Conservation (phyloP, 2,888 invertebrate genomes). For the Ashinkailepas kermadecensis region DNA sequence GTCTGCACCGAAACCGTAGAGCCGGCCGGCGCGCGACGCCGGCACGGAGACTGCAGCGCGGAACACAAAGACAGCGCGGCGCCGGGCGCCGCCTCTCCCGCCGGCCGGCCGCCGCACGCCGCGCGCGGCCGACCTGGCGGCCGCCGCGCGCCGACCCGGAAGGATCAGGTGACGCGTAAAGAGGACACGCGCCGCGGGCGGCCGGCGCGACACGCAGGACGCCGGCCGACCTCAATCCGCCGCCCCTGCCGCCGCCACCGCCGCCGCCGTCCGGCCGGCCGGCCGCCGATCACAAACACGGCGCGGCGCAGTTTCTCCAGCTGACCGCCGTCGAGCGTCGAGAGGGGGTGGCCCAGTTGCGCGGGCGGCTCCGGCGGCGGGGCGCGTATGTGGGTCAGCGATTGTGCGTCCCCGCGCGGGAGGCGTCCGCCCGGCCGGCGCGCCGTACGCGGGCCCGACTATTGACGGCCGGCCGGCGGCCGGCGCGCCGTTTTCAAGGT, state of each 20-base stretch:
- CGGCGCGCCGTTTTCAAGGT: conserved; percentile 14
- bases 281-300: not conserved
- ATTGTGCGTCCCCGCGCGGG: not conserved
- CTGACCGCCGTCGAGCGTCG: not conserved
- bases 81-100: not conserved
- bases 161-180: not conserved
- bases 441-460: not conserved
- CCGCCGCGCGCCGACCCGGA: not conserved
- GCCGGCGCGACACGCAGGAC: not conserved
- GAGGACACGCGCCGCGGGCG: too few relatives aligned
- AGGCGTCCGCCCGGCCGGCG: not conserved
- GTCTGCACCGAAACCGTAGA: not conserved
- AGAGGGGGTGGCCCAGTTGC: conserved; percentile 9
- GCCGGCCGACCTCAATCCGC: not conserved
- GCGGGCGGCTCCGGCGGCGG: not conserved
- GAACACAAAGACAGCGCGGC: not conserved
- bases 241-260: not conserved
- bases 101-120: not conserved
- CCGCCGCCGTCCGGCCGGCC: not conserved
- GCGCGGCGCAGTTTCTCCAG: not conserved
- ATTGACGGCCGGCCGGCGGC: conserved; percentile 2
- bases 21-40: not conserved
- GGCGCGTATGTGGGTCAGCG: conserved; percentile 1
- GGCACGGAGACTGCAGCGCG: not conserved
- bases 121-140: too few relatives aligned